A percentile compares a stretch with the other conserved stretches of the same genome.
These are phyloP conservation scores for Danio aesculapii DNA, from an alignment of 2,797 vertebrate species.

Conservation along the genomic window DNA sequence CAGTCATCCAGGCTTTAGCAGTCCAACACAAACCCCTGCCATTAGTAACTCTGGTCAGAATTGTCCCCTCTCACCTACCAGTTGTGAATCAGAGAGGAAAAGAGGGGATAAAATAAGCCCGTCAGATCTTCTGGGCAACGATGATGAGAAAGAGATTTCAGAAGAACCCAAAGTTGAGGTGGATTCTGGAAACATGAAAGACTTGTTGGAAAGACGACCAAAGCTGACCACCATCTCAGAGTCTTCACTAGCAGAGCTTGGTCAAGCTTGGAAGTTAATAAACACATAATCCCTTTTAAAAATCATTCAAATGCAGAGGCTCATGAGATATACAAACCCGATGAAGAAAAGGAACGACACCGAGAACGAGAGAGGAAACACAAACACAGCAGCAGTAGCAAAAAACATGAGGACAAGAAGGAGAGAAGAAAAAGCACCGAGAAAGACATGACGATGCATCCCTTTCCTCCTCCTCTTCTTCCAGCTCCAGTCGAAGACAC, in stretches of 20 bases:
- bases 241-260: conserved; percentile 79
- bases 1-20: conserved; percentile 67
- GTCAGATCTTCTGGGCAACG: conserved; percentile 69
- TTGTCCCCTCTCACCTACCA: conserved; percentile 52
- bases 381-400: conserved; percentile 63
- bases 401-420: conserved; percentile 76
- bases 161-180: conserved; percentile 37
- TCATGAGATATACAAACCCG: conserved; percentile 61
- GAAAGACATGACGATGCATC: conserved; percentile 73
- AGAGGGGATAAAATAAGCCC: conserved; percentile 66
- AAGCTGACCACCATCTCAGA: conserved; percentile 77
- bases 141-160: conserved; percentile 42
- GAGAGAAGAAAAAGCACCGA: conserved; percentile 82
- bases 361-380: conserved; percentile 76
- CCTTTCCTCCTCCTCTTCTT: conserved; percentile 63
- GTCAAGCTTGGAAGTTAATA: conserved; percentile 77
- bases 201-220: conserved; percentile 60
- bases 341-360: conserved; percentile 66
- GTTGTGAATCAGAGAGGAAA: conserved; percentile 68
- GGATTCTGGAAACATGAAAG: conserved; percentile 1
- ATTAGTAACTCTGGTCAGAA: conserved; percentile 60
- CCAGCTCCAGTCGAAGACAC: conserved; percentile 75
- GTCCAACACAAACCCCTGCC: conserved; percentile 32
- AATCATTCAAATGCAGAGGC: conserved; percentile 61
- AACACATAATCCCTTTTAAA: conserved; percentile 76